Percentiles rank a stretch among this genome's conserved stretches.
These are phyloP conservation scores for Leistus spinibarbis DNA, from an alignment of 2,888 invertebrate species.

Conservation along the genomic window DNA sequence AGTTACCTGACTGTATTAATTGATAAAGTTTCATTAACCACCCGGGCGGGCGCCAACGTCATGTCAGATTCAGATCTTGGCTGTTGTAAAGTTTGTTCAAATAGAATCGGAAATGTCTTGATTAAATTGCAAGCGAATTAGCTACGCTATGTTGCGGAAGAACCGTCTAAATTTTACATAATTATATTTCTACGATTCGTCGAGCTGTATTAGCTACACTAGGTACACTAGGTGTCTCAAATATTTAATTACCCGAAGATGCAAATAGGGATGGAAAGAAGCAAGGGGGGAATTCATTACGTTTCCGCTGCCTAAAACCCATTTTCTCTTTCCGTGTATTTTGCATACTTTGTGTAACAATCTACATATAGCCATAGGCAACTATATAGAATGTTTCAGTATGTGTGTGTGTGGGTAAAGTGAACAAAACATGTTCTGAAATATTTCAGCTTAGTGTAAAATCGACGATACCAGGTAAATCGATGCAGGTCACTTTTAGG, in stretches of 20 bases:
- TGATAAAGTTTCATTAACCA: constrained; percentile 3
- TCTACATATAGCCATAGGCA: too few relatives aligned
- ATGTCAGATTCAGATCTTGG: neutral
- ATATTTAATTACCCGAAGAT: too few relatives aligned
- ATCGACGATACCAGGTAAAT: neutral
- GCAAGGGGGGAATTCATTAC: too few relatives aligned
- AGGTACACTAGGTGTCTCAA: too few relatives aligned
- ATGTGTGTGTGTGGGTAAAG: too few relatives aligned
- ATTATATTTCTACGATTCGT: neutral
- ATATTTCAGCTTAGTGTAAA: constrained; percentile 6
- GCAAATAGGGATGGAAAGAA: too few relatives aligned
- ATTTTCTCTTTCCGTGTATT: too few relatives aligned
- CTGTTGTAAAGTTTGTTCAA: neutral
- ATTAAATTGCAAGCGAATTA: neutral
- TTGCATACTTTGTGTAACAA: too few relatives aligned
- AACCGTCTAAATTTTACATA: neutral
- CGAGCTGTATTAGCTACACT: too few relatives aligned
- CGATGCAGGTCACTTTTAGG: neutral
- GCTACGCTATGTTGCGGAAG: neutral
- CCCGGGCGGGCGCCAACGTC: neutral
- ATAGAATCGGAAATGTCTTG: neutral
- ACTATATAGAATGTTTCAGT: too few relatives aligned
- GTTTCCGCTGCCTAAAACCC: too few relatives aligned
- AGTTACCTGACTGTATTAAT: constrained; percentile 1
- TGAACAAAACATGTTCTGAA: too few relatives aligned